These are phyloP conservation scores for Calidris pugnax DNA, from an alignment of 2,113 vertebrate genomes.

Conservation along the genomic window DNA sequence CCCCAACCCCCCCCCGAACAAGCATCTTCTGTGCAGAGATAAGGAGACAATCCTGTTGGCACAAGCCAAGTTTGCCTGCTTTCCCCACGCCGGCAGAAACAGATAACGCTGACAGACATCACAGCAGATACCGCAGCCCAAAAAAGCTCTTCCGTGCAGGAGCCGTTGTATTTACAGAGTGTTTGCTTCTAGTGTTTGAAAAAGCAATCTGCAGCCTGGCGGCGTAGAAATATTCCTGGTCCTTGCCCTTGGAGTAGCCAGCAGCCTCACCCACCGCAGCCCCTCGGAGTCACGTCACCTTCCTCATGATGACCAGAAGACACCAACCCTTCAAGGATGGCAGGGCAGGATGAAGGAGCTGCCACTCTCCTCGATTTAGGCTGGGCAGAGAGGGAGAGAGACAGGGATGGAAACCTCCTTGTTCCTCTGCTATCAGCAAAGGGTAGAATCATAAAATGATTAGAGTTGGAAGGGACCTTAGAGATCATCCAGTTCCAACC, in stretches of 20 bases:
- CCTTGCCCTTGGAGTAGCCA: background rate
- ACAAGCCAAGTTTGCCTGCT: background rate
- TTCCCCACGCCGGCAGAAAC: background rate
- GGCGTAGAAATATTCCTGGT: background rate
- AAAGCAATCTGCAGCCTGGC: background rate
- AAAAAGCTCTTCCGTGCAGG: background rate
- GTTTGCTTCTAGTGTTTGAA: background rate
- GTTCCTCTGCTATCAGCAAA: background rate
- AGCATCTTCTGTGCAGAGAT: background rate
- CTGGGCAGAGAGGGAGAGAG: no score
- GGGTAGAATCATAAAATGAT: no score
- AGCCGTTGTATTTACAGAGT: background rate
- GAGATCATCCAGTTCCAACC: no score
- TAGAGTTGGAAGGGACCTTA: no score
- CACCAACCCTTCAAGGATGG: background rate
- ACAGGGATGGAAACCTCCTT: background rate
- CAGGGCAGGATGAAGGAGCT: background rate
- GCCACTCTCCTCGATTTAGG: background rate
- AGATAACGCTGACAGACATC: slow-evolving; percentile 10
- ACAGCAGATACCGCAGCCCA: background rate
- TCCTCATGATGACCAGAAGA: background rate
- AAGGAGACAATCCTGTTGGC: background rate
- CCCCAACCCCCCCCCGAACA: background rate
- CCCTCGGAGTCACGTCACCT: background rate
- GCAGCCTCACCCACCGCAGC: background rate